Percentiles rank a stretch among this genome's conserved stretches.
phyloP scores from a whole-genome alignment of 2,888 invertebrate species.

The Endotricha flammealis region DNA sequence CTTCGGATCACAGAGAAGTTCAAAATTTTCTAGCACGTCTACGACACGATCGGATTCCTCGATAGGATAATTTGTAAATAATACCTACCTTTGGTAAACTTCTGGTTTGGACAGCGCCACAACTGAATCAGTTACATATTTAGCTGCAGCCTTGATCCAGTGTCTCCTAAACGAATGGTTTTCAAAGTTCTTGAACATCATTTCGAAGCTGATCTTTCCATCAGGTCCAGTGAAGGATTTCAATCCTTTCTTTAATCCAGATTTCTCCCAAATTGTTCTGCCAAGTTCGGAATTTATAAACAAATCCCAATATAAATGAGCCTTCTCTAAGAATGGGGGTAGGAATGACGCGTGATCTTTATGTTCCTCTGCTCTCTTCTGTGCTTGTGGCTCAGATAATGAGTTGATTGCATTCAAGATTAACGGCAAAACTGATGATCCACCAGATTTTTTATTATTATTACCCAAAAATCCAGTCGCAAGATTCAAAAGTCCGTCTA shows the following conservation, averaged over 20 bases:
- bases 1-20: no score
- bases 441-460: slow-evolving; percentile 50
- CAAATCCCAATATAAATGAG: slow-evolving; percentile 87
- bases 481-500: slow-evolving; percentile 73
- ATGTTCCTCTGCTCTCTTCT: slow-evolving; percentile 79
- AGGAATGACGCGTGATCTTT: slow-evolving; percentile 84
- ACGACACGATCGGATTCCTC: no score
- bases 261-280: slow-evolving; percentile 83
- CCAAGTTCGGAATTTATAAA: slow-evolving; percentile 88
- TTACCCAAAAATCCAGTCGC: slow-evolving; percentile 76
- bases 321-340: slow-evolving; percentile 80
- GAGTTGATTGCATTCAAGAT: slow-evolving; percentile 81
- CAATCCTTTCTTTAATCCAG: slow-evolving; percentile 83
- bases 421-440: slow-evolving; percentile 79
- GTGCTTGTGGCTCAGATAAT: slow-evolving; percentile 79
- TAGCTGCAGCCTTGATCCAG: slow-evolving; percentile 87
- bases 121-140: slow-evolving; percentile 85
- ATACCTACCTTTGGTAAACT: slow-evolving; percentile 82
- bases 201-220: slow-evolving; percentile 84
- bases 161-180: slow-evolving; percentile 88
- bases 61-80: no score
- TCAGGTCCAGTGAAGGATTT: slow-evolving; percentile 83
- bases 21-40: no score
- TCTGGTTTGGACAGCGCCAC: slow-evolving; percentile 86
- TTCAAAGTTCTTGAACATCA: slow-evolving; percentile 86